phyloP scores from a whole-genome alignment of 2,113 vertebrate genomes.

The Orientallactaga bullata region DNA sequence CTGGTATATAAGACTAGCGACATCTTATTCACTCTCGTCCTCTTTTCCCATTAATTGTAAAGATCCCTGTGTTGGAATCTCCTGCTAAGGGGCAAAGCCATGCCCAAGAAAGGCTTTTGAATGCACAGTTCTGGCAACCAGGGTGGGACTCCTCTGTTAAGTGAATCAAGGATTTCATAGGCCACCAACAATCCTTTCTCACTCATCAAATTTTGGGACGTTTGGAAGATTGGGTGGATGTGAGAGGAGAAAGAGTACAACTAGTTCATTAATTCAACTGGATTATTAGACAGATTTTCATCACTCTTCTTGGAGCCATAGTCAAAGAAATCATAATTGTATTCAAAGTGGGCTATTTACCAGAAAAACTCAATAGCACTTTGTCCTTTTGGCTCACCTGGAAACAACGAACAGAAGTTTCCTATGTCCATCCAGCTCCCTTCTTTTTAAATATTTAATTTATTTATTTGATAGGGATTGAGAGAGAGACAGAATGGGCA shows the following conservation, averaged over 20 bases:
- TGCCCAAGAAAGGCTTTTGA: constrained; percentile 8
- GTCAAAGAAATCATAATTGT: background rate
- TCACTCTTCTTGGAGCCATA: background rate
- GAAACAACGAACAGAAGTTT: background rate
- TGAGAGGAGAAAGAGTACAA: background rate
- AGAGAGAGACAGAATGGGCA: too few relatives aligned
- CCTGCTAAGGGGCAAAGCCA: background rate
- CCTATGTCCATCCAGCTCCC: background rate
- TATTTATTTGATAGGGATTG: too few relatives aligned
- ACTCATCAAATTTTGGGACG: background rate
- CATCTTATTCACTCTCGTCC: background rate
- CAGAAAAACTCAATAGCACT: background rate
- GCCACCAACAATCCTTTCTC: background rate
- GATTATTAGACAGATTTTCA: background rate
- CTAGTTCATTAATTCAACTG: background rate
- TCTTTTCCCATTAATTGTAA: background rate
- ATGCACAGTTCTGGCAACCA: background rate
- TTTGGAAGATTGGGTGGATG: rapidly evolving
- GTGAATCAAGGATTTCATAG: background rate
- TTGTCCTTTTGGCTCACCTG: background rate
- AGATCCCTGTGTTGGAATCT: background rate
- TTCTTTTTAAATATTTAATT: background rate
- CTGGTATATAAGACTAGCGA: background rate
- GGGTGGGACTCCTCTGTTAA: background rate
- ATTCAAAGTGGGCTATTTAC: background rate